Percentiles rank a stretch among this genome's conserved stretches.
Conservation (phyloP, 2,113 vertebrate species). For the Odocoileus virginianus region DNA sequence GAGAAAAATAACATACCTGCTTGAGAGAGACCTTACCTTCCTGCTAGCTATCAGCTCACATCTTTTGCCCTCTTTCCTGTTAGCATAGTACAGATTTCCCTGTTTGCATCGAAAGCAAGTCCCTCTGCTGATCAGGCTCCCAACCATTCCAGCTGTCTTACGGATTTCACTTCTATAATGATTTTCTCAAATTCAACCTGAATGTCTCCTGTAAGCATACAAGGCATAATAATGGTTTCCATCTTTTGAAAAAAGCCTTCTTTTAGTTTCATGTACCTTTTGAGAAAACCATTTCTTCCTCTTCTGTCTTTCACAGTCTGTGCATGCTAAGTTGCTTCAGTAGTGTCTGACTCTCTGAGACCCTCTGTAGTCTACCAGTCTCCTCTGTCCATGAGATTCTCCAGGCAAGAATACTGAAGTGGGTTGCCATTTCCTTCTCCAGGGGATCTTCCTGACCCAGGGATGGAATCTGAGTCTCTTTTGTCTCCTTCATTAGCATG, state of each 20-base stretch:
- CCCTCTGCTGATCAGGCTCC: not conserved
- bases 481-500: not conserved
- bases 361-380: not conserved
- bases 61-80: not conserved
- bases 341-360: not conserved
- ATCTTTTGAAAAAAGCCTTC: not conserved
- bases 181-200: not conserved
- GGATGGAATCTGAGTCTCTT: not conserved
- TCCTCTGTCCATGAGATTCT: not conserved
- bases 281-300: not conserved
- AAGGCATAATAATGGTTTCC: not conserved
- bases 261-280: not conserved
- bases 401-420: not conserved
- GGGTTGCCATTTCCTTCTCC: not conserved
- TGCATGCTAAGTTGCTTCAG: not conserved
- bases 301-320: not conserved
- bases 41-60: not conserved
- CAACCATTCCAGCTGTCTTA: not conserved
- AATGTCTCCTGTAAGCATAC: not conserved
- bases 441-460: not conserved
- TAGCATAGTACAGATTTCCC: not conserved
- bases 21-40: not conserved
- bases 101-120: not conserved
- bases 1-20: not conserved
- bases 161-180: too few species aligned